Evolutionary conservation across 2,113 vertebrate species (phyloP).

Genomic region (Silurus glanis): DNA sequence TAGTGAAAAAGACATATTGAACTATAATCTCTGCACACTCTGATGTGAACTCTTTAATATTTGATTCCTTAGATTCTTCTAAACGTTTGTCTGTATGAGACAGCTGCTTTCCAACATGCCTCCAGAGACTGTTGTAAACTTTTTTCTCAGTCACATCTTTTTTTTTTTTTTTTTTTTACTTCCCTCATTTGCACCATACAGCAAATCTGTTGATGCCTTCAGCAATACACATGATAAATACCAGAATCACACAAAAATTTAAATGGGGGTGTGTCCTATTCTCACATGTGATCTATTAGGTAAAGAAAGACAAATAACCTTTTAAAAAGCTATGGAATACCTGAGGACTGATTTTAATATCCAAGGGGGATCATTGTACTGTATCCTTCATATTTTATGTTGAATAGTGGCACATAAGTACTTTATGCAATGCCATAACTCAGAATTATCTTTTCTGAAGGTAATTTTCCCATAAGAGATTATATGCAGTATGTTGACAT

Average conservation of each 20-base stretch:
- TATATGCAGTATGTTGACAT: neutral
- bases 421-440: neutral
- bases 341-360: neutral
- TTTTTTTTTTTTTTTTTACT: neutral
- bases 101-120: constrained; percentile 52
- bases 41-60: constrained; percentile 67
- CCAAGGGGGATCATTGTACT: neutral
- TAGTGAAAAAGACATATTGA: constrained; percentile 49
- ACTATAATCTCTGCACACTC: constrained; percentile 48
- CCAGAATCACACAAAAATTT: neutral
- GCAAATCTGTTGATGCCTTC: neutral
- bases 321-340: neutral
- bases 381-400: neutral
- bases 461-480: neutral
- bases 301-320: neutral
- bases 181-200: neutral
- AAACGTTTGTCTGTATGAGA: constrained; percentile 39
- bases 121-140: constrained; percentile 58
- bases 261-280: neutral
- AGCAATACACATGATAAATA: neutral
- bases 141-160: constrained; percentile 27
- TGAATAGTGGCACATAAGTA: neutral
- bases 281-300: too few relatives aligned
- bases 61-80: constrained; percentile 60
- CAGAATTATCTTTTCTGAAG: neutral